Conservation (phyloP, 2,888 invertebrate species). For the Meiosimyza platycephala region DNA sequence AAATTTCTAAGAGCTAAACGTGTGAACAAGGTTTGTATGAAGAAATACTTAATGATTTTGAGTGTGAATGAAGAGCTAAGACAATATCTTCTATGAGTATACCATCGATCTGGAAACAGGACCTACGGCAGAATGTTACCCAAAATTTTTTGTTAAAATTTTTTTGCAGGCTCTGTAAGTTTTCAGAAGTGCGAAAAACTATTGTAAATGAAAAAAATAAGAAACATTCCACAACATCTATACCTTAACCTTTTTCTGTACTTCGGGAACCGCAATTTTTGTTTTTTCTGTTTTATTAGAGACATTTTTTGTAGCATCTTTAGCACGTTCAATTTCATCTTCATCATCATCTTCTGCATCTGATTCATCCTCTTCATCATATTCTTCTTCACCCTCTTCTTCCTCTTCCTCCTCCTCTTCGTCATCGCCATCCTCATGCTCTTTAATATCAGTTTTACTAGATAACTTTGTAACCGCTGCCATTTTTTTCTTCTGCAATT, state of each 20-base stretch:
- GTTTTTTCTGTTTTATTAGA: constrained; percentile 26
- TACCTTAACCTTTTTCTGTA: constrained; percentile 58
- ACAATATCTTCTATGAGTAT: no score
- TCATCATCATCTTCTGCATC: constrained; percentile 50
- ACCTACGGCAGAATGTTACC: no score
- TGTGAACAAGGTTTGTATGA: no score
- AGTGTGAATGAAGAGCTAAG: no score
- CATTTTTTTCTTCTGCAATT: constrained; percentile 14
- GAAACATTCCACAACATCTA: constrained; percentile 24
- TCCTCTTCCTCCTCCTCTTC: constrained; percentile 21
- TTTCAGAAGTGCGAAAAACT: neutral
- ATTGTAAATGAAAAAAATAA: neutral
- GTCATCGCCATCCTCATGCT: neutral
- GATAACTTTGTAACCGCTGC: neutral
- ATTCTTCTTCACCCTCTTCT: constrained; percentile 44
- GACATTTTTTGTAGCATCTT: neutral
- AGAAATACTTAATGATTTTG: no score
- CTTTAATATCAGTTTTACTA: neutral
- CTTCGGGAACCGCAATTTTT: constrained; percentile 18
- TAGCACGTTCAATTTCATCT: constrained; percentile 35
- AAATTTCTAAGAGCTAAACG: no score
- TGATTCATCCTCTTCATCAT: constrained; percentile 48
- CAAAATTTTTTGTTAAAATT: neutral
- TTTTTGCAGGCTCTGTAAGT: no score
- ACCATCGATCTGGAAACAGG: no score